Conservation (phyloP, 2,797 vertebrate species). For the Sebastes ruberrimus region DNA sequence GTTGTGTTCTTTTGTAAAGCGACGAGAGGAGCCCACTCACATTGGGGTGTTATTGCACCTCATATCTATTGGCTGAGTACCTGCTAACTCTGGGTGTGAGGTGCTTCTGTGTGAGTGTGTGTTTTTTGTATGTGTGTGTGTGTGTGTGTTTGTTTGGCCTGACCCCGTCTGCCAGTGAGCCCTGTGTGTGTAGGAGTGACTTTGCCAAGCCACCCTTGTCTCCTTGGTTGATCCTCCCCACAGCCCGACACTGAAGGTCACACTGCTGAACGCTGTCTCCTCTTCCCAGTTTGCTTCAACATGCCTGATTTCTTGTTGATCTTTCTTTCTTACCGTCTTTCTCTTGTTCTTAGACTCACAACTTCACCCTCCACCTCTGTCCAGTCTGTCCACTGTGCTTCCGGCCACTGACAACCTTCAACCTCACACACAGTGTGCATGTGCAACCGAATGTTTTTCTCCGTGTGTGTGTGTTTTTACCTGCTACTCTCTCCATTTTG, state of each 20-base stretch:
- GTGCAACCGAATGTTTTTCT: constrained; percentile 10
- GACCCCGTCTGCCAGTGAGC: constrained; percentile 51
- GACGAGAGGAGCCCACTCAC: constrained; percentile 56
- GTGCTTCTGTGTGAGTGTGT: constrained; percentile 16
- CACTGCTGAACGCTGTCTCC: constrained; percentile 37
- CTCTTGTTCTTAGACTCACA: background rate
- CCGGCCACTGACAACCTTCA: constrained; percentile 60
- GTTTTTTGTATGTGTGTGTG: constrained; percentile 13
- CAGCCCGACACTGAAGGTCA: constrained; percentile 72
- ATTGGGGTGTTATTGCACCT: constrained; percentile 63
- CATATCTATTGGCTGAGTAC: constrained; percentile 52
- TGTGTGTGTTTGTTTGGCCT: constrained; percentile 32
- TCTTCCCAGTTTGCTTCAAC: constrained; percentile 25
- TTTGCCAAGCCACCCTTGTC: constrained; percentile 66
- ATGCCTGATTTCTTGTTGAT: constrained; percentile 16
- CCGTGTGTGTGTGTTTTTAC: background rate
- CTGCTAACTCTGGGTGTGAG: constrained; percentile 41
- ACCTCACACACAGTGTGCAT: background rate
- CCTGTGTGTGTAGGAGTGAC: constrained; percentile 56
- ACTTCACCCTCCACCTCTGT: background rate
- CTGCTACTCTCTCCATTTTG: constrained; percentile 29
- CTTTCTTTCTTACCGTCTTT: constrained; percentile 1
- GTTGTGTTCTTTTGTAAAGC: constrained; percentile 44
- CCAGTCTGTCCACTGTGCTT: constrained; percentile 41
- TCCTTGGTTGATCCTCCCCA: constrained; percentile 63